A percentile compares a stretch with the other conserved stretches of the same genome.
Evolutionary conservation across 2,797 vertebrate genomes (phyloP).

Genomic region (Pantherophis alleghaniensis): DNA sequence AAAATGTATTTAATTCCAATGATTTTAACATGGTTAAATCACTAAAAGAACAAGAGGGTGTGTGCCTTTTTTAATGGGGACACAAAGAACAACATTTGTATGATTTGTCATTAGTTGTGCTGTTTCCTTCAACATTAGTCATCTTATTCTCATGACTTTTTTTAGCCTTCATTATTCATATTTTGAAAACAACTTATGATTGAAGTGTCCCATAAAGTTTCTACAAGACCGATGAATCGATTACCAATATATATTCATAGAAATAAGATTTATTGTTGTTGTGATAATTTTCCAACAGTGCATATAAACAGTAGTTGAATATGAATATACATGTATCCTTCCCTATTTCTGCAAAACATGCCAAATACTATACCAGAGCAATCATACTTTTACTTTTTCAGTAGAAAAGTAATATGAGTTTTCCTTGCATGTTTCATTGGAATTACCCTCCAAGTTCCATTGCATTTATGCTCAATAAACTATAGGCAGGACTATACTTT

Average conservation of each 20-base stretch:
- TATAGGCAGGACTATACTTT: not conserved
- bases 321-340: not conserved
- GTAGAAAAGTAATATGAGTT: not conserved
- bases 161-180: not conserved
- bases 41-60: not conserved
- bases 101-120: not conserved
- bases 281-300: not conserved
- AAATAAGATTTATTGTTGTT: not conserved
- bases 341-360: not conserved
- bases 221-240: not conserved
- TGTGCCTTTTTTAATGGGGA: not conserved
- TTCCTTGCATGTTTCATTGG: not conserved
- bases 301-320: not conserved
- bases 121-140: not conserved
- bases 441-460: not conserved
- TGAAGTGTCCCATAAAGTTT: not conserved
- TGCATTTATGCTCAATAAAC: not conserved
- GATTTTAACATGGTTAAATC: not conserved
- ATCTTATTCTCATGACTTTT: not conserved
- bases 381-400: not conserved
- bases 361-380: not conserved
- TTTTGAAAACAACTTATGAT: not conserved
- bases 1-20: not conserved
- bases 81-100: not conserved
- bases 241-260: not conserved